A percentile compares a stretch with the other conserved stretches of the same genome.
These are phyloP conservation scores for Brachyptera putata DNA, from an alignment of 2,888 invertebrate species.

Conservation along the genomic window DNA sequence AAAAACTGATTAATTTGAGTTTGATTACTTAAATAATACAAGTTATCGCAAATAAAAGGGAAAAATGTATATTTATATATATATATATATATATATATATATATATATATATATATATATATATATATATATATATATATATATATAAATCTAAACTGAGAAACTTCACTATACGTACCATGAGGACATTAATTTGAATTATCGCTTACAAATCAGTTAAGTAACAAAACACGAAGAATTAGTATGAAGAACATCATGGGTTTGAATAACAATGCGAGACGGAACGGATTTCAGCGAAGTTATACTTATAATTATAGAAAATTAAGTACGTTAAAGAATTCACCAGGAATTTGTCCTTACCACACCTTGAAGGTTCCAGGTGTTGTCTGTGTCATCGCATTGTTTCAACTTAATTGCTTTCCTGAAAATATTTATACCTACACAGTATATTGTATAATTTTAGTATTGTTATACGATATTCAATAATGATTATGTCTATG, in stretches of 20 bases:
- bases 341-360: conserved; percentile 11
- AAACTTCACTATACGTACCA: too few species aligned
- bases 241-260: neutral
- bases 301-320: conserved; percentile 1
- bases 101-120: too few species aligned
- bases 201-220: conserved; percentile 1
- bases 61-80: too few species aligned
- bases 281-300: conserved; percentile 5
- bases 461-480: too few species aligned
- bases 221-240: neutral
- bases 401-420: conserved; percentile 15
- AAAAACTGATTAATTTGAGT: too few species aligned
- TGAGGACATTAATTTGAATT: neutral
- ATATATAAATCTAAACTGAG: too few species aligned
- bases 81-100: too few species aligned
- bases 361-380: conserved; percentile 5
- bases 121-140: too few species aligned
- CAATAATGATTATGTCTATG: too few species aligned
- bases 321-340: conserved; percentile 9
- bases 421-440: conserved; percentile 1
- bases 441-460: too few species aligned
- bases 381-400: conserved; percentile 12
- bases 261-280: neutral
- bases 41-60: too few species aligned
- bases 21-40: too few species aligned